Evolutionary conservation across 2,113 vertebrate genomes (phyloP), one percentile per base, ranked within the genome.

Genomic region (Callorhinus ursinus): DNA sequence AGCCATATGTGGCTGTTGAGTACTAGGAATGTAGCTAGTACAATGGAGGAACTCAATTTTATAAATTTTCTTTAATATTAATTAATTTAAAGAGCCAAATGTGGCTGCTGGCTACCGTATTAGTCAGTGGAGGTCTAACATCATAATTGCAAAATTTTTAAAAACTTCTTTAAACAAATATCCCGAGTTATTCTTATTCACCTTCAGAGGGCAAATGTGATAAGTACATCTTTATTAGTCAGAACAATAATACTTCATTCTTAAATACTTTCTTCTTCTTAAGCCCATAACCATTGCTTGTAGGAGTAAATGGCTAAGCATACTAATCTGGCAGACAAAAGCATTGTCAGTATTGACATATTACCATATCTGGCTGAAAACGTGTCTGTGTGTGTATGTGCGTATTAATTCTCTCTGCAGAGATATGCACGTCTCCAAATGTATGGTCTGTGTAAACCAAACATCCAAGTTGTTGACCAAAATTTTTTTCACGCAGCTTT

Each of bases 261-360:
- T 92, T 94, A 89, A 69, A 33, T 81, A 71, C 61, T 95, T 93
- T 92, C 57, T 93, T 95, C 49, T 93, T 83, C 84, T 96, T 84
- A 94, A 94, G 39, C 51, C 92, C 79, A 26, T 87, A 87, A 97
- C 80, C 80, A 55, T 92, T 82, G 74, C 80, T 96, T 76, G 16
- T 90, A 90, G 83, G 46, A 89, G n/a, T 87, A 89, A 81, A 89
- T 90, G 87, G 39, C 74, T n/a, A 67, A 90, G 93, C 91, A 85
- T 94, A 80, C 92, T 92, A 95, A 92, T 95, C 83, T 90, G 61
- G 63, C 57, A 96, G 89, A 85, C 74, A 91, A 91, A 97, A 49
- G 39, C 7, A 39, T 55, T 36, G 67, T 39, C n/a, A 15, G 13
- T 83, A 59, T 91, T 86, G 79, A 81, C 28, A 42, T 69, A 74